These are phyloP conservation scores for Omphaloscelis lunosa DNA, from an alignment of 2,888 invertebrate species.

Conservation along the genomic window DNA sequence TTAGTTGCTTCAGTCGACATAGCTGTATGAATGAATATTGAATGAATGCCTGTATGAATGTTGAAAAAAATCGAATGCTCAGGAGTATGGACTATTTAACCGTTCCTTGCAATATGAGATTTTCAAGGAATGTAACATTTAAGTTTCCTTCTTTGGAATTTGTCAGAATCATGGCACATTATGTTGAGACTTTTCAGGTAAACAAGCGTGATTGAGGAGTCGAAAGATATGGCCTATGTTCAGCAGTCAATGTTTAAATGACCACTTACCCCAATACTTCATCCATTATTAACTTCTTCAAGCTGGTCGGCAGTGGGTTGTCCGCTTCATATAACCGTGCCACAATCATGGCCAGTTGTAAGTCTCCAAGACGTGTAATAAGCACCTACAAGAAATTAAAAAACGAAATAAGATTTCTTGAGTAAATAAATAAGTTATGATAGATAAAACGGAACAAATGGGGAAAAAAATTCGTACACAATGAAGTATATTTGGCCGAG, in stretches of 20 bases:
- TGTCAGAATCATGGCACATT: not conserved
- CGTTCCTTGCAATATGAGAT: not conserved
- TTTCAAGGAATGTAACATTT: not conserved
- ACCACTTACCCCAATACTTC: conserved; percentile 92
- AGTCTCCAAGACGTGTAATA: conserved; percentile 97
- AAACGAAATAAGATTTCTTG: not conserved
- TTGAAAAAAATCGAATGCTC: not conserved
- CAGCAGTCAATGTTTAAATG: not conserved
- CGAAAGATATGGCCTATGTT: not conserved
- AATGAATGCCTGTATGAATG: not conserved
- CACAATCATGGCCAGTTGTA: conserved; percentile 98
- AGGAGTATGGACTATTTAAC: not conserved
- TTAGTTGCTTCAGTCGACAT: not conserved
- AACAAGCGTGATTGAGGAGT: not conserved
- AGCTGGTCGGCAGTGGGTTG: conserved; percentile 92
- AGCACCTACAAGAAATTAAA: conserved; percentile 91
- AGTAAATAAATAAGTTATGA: not conserved
- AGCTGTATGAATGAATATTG: no score
- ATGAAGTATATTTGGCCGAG: not conserved
- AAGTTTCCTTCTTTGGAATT: not conserved
- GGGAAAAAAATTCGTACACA: no score
- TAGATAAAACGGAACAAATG: not conserved
- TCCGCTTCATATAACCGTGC: conserved; percentile 97
- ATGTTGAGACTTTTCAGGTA: not conserved
- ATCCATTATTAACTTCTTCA: conserved; percentile 94